These are phyloP conservation scores for Hypsibius dujardini DNA, from an alignment of 1,140 invertebrate species.

Conservation along the genomic window DNA sequence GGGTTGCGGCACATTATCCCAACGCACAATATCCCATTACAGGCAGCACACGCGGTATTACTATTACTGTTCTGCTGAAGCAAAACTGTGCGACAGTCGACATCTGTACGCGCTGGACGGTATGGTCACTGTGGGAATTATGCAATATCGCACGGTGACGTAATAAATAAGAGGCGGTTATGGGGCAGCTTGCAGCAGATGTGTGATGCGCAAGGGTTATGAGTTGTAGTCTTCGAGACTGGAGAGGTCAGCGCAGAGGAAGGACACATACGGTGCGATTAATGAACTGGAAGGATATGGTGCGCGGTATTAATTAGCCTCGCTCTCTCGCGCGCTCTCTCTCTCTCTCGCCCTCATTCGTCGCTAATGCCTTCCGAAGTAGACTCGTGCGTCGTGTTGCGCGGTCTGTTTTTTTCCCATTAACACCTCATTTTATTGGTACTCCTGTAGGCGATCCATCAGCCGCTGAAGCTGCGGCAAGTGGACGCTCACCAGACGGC, in stretches of 20 bases:
- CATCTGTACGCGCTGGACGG: background rate
- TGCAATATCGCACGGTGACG: slow-evolving; percentile 4
- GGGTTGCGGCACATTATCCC: too few species aligned
- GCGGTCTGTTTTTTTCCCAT: background rate
- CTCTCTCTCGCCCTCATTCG: too few species aligned
- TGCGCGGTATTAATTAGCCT: background rate
- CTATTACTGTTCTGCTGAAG: too few species aligned
- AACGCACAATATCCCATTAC: too few species aligned
- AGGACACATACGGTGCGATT: background rate
- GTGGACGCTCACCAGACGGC: slow-evolving; percentile 7
- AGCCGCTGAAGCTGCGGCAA: background rate
- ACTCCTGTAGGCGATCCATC: background rate
- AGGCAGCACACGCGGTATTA: too few species aligned
- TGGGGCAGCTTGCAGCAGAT: background rate
- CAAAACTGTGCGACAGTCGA: background rate
- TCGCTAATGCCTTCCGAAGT: too few species aligned
- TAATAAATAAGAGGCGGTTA: background rate
- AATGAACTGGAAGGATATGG: slow-evolving; percentile 15
- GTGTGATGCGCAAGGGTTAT: too few species aligned
- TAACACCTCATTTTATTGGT: slow-evolving; percentile 14
- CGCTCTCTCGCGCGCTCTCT: too few species aligned
- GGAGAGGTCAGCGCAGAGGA: background rate
- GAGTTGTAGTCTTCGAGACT: too few species aligned
- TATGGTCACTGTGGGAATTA: background rate
- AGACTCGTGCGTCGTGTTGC: too few species aligned